These are phyloP conservation scores for Dolichotis patagonum DNA, from an alignment of 2,113 vertebrate genomes.

Conservation along the genomic window DNA sequence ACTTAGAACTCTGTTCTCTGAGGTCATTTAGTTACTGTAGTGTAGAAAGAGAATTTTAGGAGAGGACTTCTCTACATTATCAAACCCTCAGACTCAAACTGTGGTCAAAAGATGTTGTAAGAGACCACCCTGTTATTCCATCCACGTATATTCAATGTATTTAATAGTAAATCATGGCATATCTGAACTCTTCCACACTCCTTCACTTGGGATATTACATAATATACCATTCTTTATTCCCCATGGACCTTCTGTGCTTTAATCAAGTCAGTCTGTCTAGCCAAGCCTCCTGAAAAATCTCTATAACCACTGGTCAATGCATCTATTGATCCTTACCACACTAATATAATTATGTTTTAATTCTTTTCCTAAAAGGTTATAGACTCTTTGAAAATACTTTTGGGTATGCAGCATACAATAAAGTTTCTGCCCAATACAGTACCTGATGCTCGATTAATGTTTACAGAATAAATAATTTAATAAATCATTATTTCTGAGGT, in stretches of 20 bases:
- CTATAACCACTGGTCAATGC: not conserved
- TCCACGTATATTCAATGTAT: not conserved
- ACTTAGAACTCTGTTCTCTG: not conserved
- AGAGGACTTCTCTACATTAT: fast-evolving
- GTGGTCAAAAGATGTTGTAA: not conserved
- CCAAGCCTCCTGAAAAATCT: not conserved
- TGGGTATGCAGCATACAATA: not conserved
- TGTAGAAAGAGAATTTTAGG: not conserved
- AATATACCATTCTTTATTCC: not conserved
- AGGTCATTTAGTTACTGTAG: not conserved
- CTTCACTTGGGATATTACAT: not conserved
- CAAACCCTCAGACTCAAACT: not conserved
- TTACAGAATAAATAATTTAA: conserved; percentile 51
- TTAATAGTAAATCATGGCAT: not conserved
- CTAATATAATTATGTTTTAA: not conserved
- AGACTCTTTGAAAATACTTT: not conserved
- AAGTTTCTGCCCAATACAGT: not conserved
- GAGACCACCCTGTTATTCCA: not conserved
- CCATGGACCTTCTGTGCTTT: not conserved
- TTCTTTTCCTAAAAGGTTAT: not conserved
- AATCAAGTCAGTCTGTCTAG: not conserved
- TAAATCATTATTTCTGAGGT: conserved; percentile 37
- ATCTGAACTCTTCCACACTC: not conserved
- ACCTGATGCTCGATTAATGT: not conserved
- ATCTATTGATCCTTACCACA: not conserved